Evolutionary conservation across 2,888 invertebrate genomes (phyloP).

Genomic region (Galerucella nymphaeae): DNA sequence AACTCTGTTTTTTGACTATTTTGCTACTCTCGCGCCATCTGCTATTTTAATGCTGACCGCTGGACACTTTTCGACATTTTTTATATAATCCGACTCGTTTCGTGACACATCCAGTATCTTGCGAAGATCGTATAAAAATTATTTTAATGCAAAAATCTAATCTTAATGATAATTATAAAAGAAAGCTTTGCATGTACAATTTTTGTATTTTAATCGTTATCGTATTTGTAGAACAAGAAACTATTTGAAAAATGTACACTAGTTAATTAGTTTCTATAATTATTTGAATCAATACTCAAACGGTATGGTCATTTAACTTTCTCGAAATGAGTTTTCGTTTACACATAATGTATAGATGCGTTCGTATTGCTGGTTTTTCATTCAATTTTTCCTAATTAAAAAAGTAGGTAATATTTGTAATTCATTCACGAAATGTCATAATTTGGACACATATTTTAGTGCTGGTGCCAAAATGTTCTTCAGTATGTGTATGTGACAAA

Average conservation of each 20-base stretch:
- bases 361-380: neutral
- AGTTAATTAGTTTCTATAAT: neutral
- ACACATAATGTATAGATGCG: neutral
- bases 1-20: no score
- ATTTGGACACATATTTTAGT: no score
- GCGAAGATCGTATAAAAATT: no score
- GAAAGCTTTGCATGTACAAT: neutral
- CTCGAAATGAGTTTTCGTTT: neutral
- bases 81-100: no score
- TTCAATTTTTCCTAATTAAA: neutral
- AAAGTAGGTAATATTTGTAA: neutral
- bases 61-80: no score
- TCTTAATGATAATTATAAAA: neutral
- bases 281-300: slow-evolving; percentile 5
- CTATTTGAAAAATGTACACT: neutral
- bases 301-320: neutral
- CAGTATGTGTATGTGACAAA: no score
- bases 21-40: no score
- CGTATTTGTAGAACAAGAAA: neutral
- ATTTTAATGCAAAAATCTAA: no score
- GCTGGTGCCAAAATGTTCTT: no score
- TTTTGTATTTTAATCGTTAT: neutral
- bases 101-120: no score
- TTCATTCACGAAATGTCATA: no score
- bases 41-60: no score